phyloP scores from a whole-genome alignment of 1,140 invertebrate species.

The Maniola jurtina region DNA sequence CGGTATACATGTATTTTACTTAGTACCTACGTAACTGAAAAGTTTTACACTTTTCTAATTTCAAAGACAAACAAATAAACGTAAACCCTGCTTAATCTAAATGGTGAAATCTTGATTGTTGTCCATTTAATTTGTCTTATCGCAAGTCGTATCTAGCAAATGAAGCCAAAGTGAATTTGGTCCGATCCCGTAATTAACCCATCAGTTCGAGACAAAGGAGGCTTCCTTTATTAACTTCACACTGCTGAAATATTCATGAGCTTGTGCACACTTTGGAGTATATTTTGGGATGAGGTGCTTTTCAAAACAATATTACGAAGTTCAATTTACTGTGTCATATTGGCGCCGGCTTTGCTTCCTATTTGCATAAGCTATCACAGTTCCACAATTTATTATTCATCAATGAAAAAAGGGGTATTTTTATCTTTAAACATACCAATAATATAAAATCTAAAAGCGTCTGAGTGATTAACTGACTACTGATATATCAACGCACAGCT shows the following conservation, averaged over 20 bases:
- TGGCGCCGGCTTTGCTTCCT: background rate
- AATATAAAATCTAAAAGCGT: no score
- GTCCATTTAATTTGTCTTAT: conserved; percentile 35
- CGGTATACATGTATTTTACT: no score
- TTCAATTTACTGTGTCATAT: background rate
- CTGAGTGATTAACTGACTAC: no score
- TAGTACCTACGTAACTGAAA: no score
- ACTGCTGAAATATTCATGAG: conserved; percentile 73
- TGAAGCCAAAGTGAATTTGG: conserved; percentile 33
- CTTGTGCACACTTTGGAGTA: conserved; percentile 17
- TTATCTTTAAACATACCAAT: background rate
- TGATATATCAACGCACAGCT: no score
- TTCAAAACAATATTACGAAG: background rate
- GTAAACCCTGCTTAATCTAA: background rate
- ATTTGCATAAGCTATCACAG: background rate
- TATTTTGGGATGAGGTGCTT: conserved; percentile 2
- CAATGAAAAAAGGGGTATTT: background rate
- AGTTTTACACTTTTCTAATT: no score
- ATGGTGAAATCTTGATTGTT: conserved; percentile 6
- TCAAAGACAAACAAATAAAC: background rate
- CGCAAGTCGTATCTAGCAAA: conserved; percentile 34
- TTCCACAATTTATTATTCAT: no score
- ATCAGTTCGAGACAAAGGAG: conserved; percentile 64
- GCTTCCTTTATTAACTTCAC: conserved; percentile 67
- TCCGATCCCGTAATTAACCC: conserved; percentile 58